Evolutionary conservation across 2,797 vertebrate genomes (phyloP).

Genomic region (Dendrocincla tyrannina): DNA sequence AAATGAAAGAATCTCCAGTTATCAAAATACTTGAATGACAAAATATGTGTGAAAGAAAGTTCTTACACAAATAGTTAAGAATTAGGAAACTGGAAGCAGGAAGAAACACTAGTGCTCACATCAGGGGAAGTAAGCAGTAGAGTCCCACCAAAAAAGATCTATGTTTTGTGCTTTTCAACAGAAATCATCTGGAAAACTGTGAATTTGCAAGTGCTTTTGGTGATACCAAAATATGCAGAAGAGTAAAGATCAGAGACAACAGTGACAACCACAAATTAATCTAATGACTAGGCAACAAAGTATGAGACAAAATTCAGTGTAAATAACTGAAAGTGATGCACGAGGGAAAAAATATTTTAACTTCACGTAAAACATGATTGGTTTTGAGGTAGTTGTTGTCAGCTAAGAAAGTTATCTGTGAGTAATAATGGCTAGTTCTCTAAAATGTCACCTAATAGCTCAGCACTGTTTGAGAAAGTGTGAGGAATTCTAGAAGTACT

Average conservation of each 20-base stretch:
- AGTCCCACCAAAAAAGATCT: background rate
- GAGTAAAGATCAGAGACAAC: background rate
- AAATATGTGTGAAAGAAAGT: background rate
- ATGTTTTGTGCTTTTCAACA: background rate
- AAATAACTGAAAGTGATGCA: background rate
- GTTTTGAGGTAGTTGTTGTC: background rate
- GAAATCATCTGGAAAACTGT: background rate
- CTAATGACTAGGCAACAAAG: background rate
- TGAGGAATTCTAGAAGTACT: background rate
- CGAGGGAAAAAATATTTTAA: background rate
- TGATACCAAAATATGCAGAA: background rate
- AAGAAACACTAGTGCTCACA: background rate
- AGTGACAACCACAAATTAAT: background rate
- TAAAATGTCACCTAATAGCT: background rate
- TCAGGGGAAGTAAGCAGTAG: background rate
- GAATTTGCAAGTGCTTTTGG: background rate
- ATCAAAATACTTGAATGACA: background rate
- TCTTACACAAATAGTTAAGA: background rate
- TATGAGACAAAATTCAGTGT: background rate
- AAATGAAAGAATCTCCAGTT: background rate
- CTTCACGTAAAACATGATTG: background rate
- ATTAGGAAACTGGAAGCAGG: background rate
- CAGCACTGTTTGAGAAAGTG: background rate
- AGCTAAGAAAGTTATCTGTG: background rate
- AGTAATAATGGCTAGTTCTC: background rate